Evolutionary conservation across 1,140 invertebrate genomes (phyloP).

Genomic region (Sinonovacula constricta): DNA sequence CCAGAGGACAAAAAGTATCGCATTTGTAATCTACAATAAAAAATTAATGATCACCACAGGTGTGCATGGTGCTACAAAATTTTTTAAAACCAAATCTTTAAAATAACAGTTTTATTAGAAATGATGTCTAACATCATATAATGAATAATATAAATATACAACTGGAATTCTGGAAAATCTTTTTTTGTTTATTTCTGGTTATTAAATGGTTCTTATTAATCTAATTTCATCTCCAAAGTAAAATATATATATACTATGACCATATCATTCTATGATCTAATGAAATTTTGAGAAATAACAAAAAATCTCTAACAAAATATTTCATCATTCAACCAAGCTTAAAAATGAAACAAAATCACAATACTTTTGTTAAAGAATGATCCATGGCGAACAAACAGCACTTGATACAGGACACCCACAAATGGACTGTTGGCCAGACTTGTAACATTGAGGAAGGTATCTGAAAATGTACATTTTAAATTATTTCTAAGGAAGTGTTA

Average conservation of each 20-base stretch:
- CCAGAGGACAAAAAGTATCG: no score
- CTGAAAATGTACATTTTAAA: no score
- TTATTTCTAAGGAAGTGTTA: no score
- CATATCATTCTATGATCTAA: neutral
- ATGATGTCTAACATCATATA: no score
- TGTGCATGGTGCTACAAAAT: no score
- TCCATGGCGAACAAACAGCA: constrained; percentile 16
- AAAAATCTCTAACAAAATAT: neutral
- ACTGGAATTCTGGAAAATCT: no score
- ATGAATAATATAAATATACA: no score
- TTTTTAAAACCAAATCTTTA: no score
- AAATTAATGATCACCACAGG: no score
- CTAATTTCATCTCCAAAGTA: neutral
- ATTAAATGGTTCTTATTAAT: neutral
- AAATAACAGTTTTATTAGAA: no score
- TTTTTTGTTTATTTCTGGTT: neutral
- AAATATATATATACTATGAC: neutral
- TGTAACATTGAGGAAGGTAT: neutral
- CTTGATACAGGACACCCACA: neutral
- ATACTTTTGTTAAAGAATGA: constrained; percentile 46
- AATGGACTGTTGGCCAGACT: neutral
- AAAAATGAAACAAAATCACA: neutral
- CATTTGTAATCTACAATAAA: no score
- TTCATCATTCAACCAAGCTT: neutral
- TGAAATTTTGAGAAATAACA: neutral